Conservation (phyloP, 64 coral and sea anemone genomes). For the Stylophora pistillata region DNA sequence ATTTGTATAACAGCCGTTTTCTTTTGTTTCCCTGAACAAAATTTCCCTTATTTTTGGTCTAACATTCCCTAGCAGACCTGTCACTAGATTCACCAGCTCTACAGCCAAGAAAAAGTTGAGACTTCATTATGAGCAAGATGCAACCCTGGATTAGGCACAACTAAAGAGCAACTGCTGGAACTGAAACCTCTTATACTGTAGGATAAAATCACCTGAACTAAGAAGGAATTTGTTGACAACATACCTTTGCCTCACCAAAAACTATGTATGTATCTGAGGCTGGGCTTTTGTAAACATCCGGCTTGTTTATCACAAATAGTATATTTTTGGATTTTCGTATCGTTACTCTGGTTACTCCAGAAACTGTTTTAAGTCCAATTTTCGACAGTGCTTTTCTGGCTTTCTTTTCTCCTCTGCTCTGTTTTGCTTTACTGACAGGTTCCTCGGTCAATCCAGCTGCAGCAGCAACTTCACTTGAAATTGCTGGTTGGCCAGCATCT, state of each 20-base stretch:
- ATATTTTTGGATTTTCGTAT: conserved; percentile 99
- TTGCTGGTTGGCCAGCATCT: conserved; percentile 54
- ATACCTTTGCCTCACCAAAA: conserved; percentile 99
- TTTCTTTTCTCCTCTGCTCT: conserved; percentile 98
- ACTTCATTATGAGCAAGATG: too few species aligned
- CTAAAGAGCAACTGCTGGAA: too few species aligned
- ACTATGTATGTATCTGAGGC: conserved; percentile 89
- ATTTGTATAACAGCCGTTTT: too few species aligned
- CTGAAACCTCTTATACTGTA: too few species aligned
- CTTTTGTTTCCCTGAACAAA: too few species aligned
- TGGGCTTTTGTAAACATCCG: conserved; percentile 93
- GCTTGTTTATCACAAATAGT: conserved; percentile 92
- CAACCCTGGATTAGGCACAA: too few species aligned
- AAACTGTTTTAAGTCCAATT: conserved; percentile 87
- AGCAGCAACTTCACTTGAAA: conserved; percentile 75
- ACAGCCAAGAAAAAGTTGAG: too few species aligned
- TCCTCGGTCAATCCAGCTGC: conserved; percentile 85
- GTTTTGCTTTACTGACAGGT: conserved; percentile 90
- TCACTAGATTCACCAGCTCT: too few species aligned
- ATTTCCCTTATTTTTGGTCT: too few species aligned
- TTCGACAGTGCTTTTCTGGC: conserved; percentile 88
- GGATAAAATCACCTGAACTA: too few species aligned
- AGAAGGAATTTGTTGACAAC: background rate
- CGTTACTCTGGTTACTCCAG: conserved; percentile 87
- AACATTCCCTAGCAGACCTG: too few species aligned